Percentiles rank a stretch among this genome's conserved stretches.
Evolutionary conservation across 2,113 vertebrate genomes (phyloP).

Genomic region (Spermophilus dauricus): DNA sequence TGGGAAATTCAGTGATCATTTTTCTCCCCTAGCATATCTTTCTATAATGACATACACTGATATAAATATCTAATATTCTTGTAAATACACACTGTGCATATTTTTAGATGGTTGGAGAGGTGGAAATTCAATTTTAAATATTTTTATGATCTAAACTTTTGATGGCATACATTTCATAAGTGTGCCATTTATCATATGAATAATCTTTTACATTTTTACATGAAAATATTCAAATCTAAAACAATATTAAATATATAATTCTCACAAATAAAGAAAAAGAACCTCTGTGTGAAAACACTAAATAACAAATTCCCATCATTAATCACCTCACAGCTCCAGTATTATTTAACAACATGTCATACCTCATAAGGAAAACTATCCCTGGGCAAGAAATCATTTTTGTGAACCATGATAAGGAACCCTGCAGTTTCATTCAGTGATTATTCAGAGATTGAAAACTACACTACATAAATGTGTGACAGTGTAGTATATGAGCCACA

Average conservation of each 20-base stretch:
- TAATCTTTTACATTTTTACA: neutral
- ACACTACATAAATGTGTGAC: neutral
- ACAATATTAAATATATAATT: slow-evolving; percentile 14
- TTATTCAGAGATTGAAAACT: slow-evolving; percentile 1
- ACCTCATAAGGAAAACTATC: slow-evolving; percentile 46
- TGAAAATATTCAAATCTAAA: neutral
- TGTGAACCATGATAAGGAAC: slow-evolving; percentile 55
- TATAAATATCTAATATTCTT: slow-evolving; percentile 4
- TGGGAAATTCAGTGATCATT: neutral
- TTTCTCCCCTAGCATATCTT: neutral
- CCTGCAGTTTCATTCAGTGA: slow-evolving; percentile 45
- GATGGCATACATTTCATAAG: neutral
- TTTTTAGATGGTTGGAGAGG: neutral
- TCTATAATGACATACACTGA: neutral
- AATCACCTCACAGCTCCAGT: slow-evolving; percentile 45
- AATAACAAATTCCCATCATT: neutral
- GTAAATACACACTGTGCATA: neutral
- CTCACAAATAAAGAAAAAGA: neutral
- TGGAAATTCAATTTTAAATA: neutral
- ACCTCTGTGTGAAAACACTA: neutral
- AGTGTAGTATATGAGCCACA: slow-evolving; percentile 30
- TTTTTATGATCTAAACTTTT: neutral
- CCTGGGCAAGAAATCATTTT: slow-evolving; percentile 68
- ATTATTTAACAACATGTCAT: slow-evolving; percentile 54
- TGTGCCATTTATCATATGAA: neutral